Conservation (phyloP, 2,797 vertebrate species). For the Silurus aristotelis region DNA sequence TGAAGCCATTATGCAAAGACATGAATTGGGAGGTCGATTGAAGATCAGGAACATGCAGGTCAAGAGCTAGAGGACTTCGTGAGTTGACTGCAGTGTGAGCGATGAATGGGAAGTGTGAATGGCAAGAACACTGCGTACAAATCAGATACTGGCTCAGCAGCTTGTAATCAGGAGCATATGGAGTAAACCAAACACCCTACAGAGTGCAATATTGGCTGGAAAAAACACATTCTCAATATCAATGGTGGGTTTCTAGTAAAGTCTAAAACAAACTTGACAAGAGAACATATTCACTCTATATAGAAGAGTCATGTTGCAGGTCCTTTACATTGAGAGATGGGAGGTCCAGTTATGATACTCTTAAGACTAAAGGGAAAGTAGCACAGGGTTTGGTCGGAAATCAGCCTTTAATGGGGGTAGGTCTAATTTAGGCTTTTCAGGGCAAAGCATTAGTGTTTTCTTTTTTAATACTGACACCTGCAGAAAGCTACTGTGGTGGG, state of each 20-base stretch:
- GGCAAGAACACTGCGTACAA: slow-evolving; percentile 11
- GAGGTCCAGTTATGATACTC: too few relatives aligned
- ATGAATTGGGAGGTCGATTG: background rate
- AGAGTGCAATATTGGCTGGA: slow-evolving; percentile 1
- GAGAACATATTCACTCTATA: background rate
- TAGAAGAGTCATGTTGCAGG: background rate
- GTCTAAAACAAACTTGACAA: background rate
- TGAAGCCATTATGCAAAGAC: background rate
- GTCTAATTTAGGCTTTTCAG: too few relatives aligned
- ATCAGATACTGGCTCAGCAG: slow-evolving; percentile 15
- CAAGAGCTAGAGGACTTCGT: slow-evolving; percentile 1
- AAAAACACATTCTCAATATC: background rate
- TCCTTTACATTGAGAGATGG: too few relatives aligned
- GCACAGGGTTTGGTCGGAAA: too few relatives aligned
- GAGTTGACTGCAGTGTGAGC: slow-evolving; percentile 9
- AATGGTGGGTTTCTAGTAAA: background rate
- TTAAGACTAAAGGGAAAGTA: too few relatives aligned
- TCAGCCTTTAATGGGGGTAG: too few relatives aligned
- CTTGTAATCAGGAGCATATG: background rate
- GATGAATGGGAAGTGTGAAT: slow-evolving; percentile 17
- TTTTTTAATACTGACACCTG: too few relatives aligned
- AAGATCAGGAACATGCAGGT: background rate
- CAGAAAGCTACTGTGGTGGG: too few relatives aligned
- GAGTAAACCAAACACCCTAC: slow-evolving; percentile 3
- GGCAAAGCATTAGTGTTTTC: too few relatives aligned